Conservation (phyloP, 2,797 vertebrate species). For the Trematomus bernacchii region DNA sequence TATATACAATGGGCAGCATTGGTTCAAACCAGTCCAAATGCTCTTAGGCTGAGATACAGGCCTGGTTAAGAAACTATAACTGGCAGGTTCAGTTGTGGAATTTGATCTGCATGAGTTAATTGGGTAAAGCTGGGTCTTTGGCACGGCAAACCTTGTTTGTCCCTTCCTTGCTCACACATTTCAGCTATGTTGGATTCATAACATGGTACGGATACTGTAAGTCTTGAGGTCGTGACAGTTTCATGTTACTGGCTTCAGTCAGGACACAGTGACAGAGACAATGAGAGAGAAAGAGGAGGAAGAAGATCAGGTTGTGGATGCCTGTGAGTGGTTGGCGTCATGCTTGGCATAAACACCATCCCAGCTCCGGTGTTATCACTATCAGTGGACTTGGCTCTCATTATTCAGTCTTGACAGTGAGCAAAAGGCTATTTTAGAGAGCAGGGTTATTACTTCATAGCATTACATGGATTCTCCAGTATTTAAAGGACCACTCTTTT, state of each 20-base stretch:
- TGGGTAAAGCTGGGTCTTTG: slow-evolving; percentile 29
- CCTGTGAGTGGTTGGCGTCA: slow-evolving; percentile 30
- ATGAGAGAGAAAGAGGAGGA: not conserved
- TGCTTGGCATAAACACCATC: slow-evolving; percentile 37
- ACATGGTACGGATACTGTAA: slow-evolving; percentile 11
- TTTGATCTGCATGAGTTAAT: slow-evolving; percentile 39
- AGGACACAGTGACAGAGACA: slow-evolving; percentile 20
- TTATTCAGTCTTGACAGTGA: slow-evolving; percentile 27
- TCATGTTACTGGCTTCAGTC: slow-evolving; percentile 24
- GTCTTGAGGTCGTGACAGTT: slow-evolving; percentile 26
- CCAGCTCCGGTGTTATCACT: slow-evolving; percentile 33
- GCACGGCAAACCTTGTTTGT: slow-evolving; percentile 3
- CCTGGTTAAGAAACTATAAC: slow-evolving; percentile 26
- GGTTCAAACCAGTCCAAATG: slow-evolving; percentile 32
- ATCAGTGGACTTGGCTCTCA: slow-evolving; percentile 33
- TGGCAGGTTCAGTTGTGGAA: slow-evolving; percentile 34
- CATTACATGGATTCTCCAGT: slow-evolving; percentile 50
- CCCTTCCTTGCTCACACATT: slow-evolving; percentile 16
- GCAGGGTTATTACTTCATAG: slow-evolving; percentile 56
- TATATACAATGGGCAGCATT: slow-evolving; percentile 25
- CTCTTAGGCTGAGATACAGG: slow-evolving; percentile 1
- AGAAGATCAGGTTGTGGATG: slow-evolving; percentile 34
- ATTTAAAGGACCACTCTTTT: slow-evolving; percentile 38
- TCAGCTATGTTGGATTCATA: slow-evolving; percentile 17
- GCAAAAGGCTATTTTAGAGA: slow-evolving; percentile 58